Evolutionary conservation across 2,888 invertebrate species (phyloP).

Genomic region (Lasioglossum pauxillum): DNA sequence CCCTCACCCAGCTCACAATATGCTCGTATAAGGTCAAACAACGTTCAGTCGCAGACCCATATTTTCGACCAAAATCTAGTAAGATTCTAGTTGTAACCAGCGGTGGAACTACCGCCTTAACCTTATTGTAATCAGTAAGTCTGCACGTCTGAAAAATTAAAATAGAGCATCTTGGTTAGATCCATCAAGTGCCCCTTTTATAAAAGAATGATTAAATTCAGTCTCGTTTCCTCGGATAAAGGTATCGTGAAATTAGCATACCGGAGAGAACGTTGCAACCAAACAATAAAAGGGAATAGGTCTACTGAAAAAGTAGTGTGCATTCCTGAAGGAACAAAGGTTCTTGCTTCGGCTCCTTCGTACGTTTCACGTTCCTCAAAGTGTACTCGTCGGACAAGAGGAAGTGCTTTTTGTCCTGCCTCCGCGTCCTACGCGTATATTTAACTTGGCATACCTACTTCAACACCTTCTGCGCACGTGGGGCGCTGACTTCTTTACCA

Average conservation of each 20-base stretch:
- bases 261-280: neutral
- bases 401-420: conserved; percentile 70
- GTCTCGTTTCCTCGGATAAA: neutral
- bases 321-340: conserved; percentile 41
- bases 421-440: conserved; percentile 70
- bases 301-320: conserved; percentile 23
- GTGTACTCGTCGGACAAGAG: conserved; percentile 67
- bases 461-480: conserved; percentile 68
- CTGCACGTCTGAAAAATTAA: no score
- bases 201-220: neutral
- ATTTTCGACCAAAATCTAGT: no score
- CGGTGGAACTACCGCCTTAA: no score
- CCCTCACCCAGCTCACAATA: no score
- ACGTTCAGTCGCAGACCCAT: no score
- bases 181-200: no score
- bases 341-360: conserved; percentile 59
- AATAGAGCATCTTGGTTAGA: no score
- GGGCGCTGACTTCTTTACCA: conserved; percentile 40
- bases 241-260: neutral
- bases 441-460: conserved; percentile 70
- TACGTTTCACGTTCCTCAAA: conserved; percentile 56
- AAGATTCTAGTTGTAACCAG: no score
- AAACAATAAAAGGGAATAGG: neutral
- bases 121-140: no score
- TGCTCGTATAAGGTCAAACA: no score